Percentiles rank a stretch among this genome's conserved stretches.
These are phyloP conservation scores for Colistium nudipinnis DNA, from an alignment of 2,113 vertebrate species.

Conservation along the genomic window DNA sequence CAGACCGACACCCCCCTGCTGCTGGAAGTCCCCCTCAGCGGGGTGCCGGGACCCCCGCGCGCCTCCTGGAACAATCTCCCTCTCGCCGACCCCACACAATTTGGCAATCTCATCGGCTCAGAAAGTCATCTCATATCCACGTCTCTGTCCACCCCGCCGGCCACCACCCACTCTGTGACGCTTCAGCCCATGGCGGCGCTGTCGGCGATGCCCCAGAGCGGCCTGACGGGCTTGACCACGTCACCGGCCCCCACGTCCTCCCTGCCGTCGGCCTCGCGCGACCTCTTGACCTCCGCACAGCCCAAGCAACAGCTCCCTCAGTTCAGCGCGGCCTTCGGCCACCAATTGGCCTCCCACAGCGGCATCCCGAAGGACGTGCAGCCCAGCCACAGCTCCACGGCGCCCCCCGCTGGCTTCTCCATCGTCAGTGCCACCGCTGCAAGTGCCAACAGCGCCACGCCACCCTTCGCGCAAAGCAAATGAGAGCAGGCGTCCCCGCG, in stretches of 20 bases:
- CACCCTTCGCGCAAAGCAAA: conserved; percentile 90
- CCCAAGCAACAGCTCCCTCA: conserved; percentile 98
- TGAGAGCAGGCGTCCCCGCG: conserved; percentile 69
- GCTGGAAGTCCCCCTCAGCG: conserved; percentile 92
- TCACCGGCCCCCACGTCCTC: conserved; percentile 80
- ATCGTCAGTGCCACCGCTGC: conserved; percentile 93
- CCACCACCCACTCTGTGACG: conserved; percentile 91
- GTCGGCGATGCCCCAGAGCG: conserved; percentile 91
- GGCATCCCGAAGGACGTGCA: conserved; percentile 99
- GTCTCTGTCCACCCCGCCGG: conserved; percentile 94
- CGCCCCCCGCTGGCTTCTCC: conserved; percentile 94
- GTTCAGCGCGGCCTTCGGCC: conserved; percentile 98
- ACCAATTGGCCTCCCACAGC: conserved; percentile 97
- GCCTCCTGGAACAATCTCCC: conserved; percentile 94
- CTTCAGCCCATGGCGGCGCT: conserved; percentile 95
- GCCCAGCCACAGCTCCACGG: conserved; percentile 99
- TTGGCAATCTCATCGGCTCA: conserved; percentile 91
- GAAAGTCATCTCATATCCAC: conserved; percentile 97
- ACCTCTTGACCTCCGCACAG: conserved; percentile 90
- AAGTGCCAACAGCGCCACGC: conserved; percentile 90
- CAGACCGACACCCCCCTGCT: conserved; percentile 92
- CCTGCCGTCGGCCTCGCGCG: conserved; percentile 71
- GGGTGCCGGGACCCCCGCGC: conserved; percentile 88
- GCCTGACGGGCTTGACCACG: conserved; percentile 81
- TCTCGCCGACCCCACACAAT: conserved; percentile 91